Evolutionary conservation across 2,797 vertebrate genomes (phyloP).

Genomic region (Allobates femoralis): DNA sequence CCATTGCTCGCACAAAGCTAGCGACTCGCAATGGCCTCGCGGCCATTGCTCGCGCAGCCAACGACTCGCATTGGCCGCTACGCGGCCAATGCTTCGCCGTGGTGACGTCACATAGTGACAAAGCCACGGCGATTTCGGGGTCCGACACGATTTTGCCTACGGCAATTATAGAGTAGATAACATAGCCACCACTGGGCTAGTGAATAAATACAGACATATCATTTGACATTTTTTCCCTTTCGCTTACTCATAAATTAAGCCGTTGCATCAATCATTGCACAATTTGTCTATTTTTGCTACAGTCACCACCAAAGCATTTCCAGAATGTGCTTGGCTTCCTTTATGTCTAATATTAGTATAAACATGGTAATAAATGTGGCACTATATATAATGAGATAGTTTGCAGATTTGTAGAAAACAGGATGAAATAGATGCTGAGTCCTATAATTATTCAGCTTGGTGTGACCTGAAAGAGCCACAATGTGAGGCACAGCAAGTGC

Average conservation of each 20-base stretch:
- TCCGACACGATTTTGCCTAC: no score
- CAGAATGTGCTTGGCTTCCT: constrained; percentile 4
- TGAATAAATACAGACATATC: neutral
- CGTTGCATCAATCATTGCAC: neutral
- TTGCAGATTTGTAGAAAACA: constrained; percentile 17
- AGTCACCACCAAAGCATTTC: neutral
- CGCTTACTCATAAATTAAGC: neutral
- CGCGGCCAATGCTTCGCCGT: no score
- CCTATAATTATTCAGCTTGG: constrained; percentile 14
- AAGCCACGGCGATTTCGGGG: no score
- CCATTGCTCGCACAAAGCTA: no score
- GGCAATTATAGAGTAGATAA: no score
- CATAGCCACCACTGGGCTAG: neutral
- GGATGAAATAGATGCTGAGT: constrained; percentile 35
- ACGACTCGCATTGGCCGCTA: no score
- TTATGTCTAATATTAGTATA: constrained; percentile 33
- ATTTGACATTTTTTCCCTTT: neutral
- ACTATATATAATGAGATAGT: constrained; percentile 28
- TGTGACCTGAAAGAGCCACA: constrained; percentile 27
- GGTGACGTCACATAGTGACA: no score
- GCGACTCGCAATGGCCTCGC: no score
- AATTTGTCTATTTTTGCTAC: neutral
- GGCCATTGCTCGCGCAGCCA: no score
- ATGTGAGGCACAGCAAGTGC: constrained; percentile 18
- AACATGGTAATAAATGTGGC: constrained; percentile 18